Evolutionary conservation across 2,888 invertebrate genomes (phyloP).

Genomic region (Cheilosia variabilis): DNA sequence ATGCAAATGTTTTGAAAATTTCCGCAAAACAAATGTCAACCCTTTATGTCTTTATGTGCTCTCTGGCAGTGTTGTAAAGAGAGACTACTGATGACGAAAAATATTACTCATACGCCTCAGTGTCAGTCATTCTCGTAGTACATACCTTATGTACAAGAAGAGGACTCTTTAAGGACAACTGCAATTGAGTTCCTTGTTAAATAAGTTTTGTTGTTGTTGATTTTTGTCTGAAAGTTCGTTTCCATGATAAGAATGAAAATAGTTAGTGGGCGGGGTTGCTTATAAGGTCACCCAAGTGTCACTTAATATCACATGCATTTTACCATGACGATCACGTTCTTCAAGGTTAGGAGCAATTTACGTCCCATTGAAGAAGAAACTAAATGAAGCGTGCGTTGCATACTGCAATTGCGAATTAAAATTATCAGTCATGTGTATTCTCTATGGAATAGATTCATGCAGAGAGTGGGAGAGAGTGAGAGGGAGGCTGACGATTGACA

Average conservation of each 20-base stretch:
- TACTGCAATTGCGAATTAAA: background rate
- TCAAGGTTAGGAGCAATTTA: slow-evolving; percentile 54
- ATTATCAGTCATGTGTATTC: slow-evolving; percentile 23
- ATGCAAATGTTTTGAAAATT: background rate
- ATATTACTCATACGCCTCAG: slow-evolving; percentile 37
- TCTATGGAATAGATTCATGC: background rate
- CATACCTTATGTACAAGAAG: slow-evolving; percentile 2
- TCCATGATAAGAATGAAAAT: slow-evolving; percentile 27
- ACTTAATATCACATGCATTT: slow-evolving; percentile 37
- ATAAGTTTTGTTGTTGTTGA: background rate
- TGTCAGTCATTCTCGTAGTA: background rate
- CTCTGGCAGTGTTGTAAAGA: background rate
- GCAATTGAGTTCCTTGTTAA: slow-evolving; percentile 13
- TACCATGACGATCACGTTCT: slow-evolving; percentile 15
- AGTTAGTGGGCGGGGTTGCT: background rate
- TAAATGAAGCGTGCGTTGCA: background rate
- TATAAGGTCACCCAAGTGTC: slow-evolving; percentile 31
- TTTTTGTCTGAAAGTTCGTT: slow-evolving; percentile 2
- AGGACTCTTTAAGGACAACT: slow-evolving; percentile 31
- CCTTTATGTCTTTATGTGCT: slow-evolving; percentile 2
- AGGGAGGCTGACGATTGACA: too few relatives aligned
- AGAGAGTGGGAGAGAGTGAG: too few relatives aligned
- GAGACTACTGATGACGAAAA: background rate
- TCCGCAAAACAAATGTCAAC: slow-evolving; percentile 1
- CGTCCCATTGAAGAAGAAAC: slow-evolving; percentile 33